Evolutionary conservation across 35 echinoderm and acorn worm species (phyloP).

Genomic region (Strongylocentrotus purpuratus): DNA sequence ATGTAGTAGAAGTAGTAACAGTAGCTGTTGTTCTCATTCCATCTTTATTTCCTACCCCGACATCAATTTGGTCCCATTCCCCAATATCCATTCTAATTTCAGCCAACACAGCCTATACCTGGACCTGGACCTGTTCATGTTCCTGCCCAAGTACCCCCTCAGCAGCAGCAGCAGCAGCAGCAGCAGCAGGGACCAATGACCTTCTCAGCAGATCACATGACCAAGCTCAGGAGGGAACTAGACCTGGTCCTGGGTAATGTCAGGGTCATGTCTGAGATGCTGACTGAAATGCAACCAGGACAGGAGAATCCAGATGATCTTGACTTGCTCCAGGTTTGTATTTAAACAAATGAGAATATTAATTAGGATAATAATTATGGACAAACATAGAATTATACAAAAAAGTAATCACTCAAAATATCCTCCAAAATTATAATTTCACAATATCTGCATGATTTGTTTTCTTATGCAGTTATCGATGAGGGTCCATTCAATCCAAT

Average conservation of each 20-base stretch:
- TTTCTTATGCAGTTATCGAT: no score
- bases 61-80: background rate
- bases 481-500: no score
- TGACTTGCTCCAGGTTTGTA: conserved; percentile 72
- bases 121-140: background rate
- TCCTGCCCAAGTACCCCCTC: conserved; percentile 20
- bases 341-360: background rate
- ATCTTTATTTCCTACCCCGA: background rate
- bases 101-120: conserved; percentile 49
- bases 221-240: conserved; percentile 84
- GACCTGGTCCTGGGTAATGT: conserved; percentile 87
- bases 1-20: no score
- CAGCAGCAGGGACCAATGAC: conserved; percentile 42
- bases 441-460: no score
- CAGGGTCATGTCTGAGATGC: conserved; percentile 97
- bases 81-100: background rate
- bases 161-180: background rate
- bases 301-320: conserved; percentile 85
- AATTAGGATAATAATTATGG: background rate
- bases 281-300: conserved; percentile 89
- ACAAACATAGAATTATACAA: no score
- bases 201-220: conserved; percentile 63
- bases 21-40: no score
- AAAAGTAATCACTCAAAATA: no score
- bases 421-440: no score